phyloP scores from a whole-genome alignment of 1,140 invertebrate genomes.

The Nebria ingens region DNA sequence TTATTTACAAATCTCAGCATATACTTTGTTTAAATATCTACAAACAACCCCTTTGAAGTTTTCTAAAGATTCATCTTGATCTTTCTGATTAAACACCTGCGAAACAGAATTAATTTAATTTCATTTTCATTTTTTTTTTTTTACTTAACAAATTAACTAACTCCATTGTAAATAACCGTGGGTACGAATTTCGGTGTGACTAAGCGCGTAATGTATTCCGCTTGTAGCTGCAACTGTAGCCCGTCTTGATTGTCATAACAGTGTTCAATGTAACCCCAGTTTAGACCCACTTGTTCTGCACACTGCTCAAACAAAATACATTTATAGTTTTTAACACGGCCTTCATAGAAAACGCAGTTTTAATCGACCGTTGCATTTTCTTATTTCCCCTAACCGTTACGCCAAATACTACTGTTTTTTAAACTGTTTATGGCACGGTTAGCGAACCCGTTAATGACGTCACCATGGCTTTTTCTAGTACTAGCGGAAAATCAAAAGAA shows the following conservation, averaged over 20 bases:
- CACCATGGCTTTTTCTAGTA: too few relatives aligned
- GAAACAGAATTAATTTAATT: slow-evolving; percentile 13
- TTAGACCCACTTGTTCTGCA: slow-evolving; percentile 31
- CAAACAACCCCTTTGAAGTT: slow-evolving; percentile 25
- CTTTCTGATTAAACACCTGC: slow-evolving; percentile 25
- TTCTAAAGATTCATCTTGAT: slow-evolving; percentile 23
- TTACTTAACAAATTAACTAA: slow-evolving; percentile 16
- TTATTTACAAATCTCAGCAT: slow-evolving; percentile 14
- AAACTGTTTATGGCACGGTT: too few relatives aligned
- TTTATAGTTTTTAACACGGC: too few relatives aligned
- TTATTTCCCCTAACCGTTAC: too few relatives aligned
- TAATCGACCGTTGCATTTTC: too few relatives aligned
- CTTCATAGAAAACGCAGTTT: too few relatives aligned
- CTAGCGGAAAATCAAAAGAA: too few relatives aligned
- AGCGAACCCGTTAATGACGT: too few relatives aligned
- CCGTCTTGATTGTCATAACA: slow-evolving; percentile 39
- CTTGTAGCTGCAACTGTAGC: slow-evolving; percentile 39
- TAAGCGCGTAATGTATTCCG: slow-evolving; percentile 42
- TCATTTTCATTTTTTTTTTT: background rate
- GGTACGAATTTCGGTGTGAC: slow-evolving; percentile 47
- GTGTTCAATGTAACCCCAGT: slow-evolving; percentile 28
- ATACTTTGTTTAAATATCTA: slow-evolving; percentile 14
- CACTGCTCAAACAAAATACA: slow-evolving; percentile 37
- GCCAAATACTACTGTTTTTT: too few relatives aligned
- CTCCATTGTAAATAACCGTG: slow-evolving; percentile 49